Conservation (phyloP, 2,797 vertebrate species). For the Sphenodon punctatus region DNA sequence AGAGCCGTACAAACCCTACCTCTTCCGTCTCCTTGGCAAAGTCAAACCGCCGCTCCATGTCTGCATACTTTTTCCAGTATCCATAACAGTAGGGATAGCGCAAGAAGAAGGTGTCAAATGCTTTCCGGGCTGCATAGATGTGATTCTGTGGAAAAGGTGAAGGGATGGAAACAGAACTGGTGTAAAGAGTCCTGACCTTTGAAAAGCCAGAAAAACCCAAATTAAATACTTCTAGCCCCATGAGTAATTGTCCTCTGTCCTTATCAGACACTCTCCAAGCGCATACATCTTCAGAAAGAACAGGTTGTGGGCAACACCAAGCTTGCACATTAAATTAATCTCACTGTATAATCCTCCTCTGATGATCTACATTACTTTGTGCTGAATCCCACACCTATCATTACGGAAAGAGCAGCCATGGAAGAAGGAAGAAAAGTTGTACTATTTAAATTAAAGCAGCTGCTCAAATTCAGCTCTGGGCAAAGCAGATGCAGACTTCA, state of each 20-base stretch:
- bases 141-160: conserved; percentile 72
- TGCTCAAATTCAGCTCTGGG: not conserved
- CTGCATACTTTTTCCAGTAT: conserved; percentile 89
- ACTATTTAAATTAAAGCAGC: not conserved
- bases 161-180: not conserved
- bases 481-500: not conserved
- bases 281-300: not conserved
- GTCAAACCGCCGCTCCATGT: conserved; percentile 81
- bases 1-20: too few relatives aligned
- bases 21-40: conserved; percentile 77
- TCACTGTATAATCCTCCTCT: not conserved
- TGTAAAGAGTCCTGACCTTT: not conserved
- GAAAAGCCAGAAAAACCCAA: too few relatives aligned
- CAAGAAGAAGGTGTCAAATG: conserved; percentile 80
- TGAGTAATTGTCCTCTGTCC: too few relatives aligned
- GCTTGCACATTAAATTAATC: not conserved
- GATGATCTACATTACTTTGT: not conserved
- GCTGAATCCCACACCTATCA: not conserved
- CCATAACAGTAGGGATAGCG: conserved; percentile 87
- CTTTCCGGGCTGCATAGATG: conserved; percentile 74
- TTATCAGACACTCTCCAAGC: not conserved
- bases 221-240: too few relatives aligned
- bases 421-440: not conserved
- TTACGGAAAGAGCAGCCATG: not conserved
- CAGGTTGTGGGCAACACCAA: not conserved